Evolutionary conservation across 1,140 invertebrate genomes (phyloP), one percentile per base, ranked within the genome.

Genomic region (Hyposmocoma kahamanoa): DNA sequence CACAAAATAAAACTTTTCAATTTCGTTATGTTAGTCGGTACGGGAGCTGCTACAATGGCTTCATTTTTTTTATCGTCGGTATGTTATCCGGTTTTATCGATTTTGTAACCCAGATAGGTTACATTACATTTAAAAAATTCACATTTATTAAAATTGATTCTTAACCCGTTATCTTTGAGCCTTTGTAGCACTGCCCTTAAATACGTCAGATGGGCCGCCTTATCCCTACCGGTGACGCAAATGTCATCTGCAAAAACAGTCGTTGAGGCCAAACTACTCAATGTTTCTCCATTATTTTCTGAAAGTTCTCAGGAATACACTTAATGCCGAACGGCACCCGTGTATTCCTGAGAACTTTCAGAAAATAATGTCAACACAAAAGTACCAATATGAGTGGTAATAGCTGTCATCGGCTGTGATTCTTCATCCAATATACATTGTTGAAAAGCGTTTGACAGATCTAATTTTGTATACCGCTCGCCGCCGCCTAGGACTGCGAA

Each of bases 1-100:
- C 41, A 18, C 82, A 54, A 55, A 83, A 84, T 20, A 47, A 72
- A 71, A 8, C 63, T 59, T 28, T 54, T 56, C 38, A 74, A 36
- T 38, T 72, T 45, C 1, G 58, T 49, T 8, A 68, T 41, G 39
- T 70, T 53, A 18, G 10, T 43, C 0, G 68, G 72, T 13, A 34
- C 43, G 0, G 58, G 55, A 9, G 55, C 50, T 10, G 56, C 38
- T 5, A 47, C n/a, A n/a, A n/a, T n/a, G n/a, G n/a, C n/a, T n/a
- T n/a, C n/a, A 13, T 72, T 50, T 38, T 66, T 67, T 1, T 43
- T 19, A 3, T 41, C 26, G 50, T 55, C 56, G 28, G 56, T 52
- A 11, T 46, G 46, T 36, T 72, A 50, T 0, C 71, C 68, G 4
- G 64, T 9, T 44, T 54, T 53, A 45, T 57, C 45, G 13, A 76